Conservation (phyloP, 2,113 vertebrate species). For the Heliornis fulica region DNA sequence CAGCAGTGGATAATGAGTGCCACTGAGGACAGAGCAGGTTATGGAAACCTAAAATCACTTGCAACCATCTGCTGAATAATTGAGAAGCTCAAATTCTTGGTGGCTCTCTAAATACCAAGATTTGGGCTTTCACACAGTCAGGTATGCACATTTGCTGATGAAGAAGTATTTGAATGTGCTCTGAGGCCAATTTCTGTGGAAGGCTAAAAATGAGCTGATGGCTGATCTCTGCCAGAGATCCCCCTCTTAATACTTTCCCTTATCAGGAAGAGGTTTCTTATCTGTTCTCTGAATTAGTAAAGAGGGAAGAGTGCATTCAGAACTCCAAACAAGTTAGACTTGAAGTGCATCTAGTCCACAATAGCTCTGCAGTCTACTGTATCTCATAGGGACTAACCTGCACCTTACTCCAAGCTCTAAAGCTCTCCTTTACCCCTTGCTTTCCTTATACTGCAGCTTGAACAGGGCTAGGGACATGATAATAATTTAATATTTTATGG, state of each 20-base stretch:
- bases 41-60: neutral
- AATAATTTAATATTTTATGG: neutral
- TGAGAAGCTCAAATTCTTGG: neutral
- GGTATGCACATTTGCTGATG: neutral
- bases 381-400: neutral
- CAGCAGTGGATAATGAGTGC: neutral
- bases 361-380: neutral
- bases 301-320: neutral
- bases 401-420: neutral
- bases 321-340: neutral
- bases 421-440: neutral
- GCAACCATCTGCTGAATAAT: neutral
- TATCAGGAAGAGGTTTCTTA: neutral
- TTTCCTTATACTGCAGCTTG: neutral
- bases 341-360: neutral
- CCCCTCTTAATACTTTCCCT: neutral
- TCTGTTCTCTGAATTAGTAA: too few species aligned
- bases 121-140: neutral
- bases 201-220: neutral
- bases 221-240: neutral
- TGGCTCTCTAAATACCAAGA: neutral
- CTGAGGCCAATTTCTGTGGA: neutral
- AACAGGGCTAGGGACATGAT: fast-evolving
- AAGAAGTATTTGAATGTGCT: neutral
- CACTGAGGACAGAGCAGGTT: neutral